Conservation (phyloP, 1,140 invertebrate species). For the Drosophila elegans region DNA sequence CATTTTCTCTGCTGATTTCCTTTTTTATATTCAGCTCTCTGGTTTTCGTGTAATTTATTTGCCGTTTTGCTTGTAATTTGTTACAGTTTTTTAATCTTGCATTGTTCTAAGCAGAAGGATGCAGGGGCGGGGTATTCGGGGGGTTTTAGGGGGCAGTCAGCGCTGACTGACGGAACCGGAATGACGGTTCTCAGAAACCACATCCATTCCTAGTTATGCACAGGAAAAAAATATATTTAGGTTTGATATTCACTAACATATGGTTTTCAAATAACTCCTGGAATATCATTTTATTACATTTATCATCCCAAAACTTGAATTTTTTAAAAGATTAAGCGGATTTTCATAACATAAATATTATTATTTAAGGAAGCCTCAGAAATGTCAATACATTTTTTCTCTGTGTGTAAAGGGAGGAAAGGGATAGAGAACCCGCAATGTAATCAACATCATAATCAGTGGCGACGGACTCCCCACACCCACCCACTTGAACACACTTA, state of each 20-base stretch:
- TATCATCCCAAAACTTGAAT: no score
- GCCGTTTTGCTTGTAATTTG: constrained; percentile 82
- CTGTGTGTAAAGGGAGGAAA: neutral
- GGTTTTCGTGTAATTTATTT: constrained; percentile 79
- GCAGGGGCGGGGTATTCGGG: constrained; percentile 5
- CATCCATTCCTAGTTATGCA: constrained; percentile 9
- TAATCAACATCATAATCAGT: constrained; percentile 69
- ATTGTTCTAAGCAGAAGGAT: constrained; percentile 71
- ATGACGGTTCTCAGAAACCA: constrained; percentile 15
- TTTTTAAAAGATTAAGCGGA: no score
- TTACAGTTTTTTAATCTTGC: constrained; percentile 82
- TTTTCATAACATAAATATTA: neutral
- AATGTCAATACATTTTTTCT: neutral
- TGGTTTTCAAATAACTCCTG: no score
- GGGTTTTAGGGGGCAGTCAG: constrained; percentile 32
- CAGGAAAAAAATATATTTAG: neutral
- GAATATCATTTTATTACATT: neutral
- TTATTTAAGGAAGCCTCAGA: neutral
- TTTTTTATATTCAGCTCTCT: constrained; percentile 36
- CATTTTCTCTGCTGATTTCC: constrained; percentile 20
- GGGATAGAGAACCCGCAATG: constrained; percentile 31
- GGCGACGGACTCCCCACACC: constrained; percentile 18
- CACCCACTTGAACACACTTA: neutral
- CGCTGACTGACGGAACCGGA: constrained; percentile 40
- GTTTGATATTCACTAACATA: no score